Base-by-base conservation (phyloP, 2,888 invertebrate genomes). In the Chloroclystis v-ata region DNA sequence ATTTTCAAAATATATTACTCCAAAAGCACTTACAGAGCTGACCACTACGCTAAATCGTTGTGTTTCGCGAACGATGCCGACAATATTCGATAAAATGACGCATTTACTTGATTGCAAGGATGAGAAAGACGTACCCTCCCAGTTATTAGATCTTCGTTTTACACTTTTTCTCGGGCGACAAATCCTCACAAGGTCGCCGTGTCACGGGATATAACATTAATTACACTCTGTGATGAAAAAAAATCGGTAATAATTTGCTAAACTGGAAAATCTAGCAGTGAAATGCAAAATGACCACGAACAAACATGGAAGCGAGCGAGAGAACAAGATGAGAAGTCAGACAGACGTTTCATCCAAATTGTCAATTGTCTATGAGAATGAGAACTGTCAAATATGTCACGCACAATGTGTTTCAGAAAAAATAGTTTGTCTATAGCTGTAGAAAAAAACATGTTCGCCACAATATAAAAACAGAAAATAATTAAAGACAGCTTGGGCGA, bases 101-200 rank as follows among this genome's bases (percentile, higher is more conserved):
- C 88, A 88, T 87, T 87, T 85, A 82, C 82, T 76, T 79, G 75
- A 84, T 76, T 82, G 75, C 61, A 80, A 75, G 81, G 78, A 85
- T 74, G 74, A 81, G 77, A 82, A 84, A 84, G 83, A 88, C 88
- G 78, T 88, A 89, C 88, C 88, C 86, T 86, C 87, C 85, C 83
- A 82, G 83, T 82, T 82, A 78, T 73, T 86, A 73, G 72, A 80
- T 78, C 70, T 78, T 79, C 79, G 80, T 75, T 77, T 68, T 75
- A 69, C 76, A 80, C 81, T 83, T 78, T 76, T 79, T 72, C 71
- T 71, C 67, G 60, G 82, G 83, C 83, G 84, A 83, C 77, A 81
- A 72, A 78, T 83, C 79, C 81, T 84, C 78, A 80, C 69, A 73
- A 83, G 76, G 80, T 78, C 84, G 80, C 82, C 82, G 82, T 81